Evolutionary conservation across 2,888 invertebrate species (phyloP), one percentile per base, ranked within the genome.

Genomic region (Gibbula magus): DNA sequence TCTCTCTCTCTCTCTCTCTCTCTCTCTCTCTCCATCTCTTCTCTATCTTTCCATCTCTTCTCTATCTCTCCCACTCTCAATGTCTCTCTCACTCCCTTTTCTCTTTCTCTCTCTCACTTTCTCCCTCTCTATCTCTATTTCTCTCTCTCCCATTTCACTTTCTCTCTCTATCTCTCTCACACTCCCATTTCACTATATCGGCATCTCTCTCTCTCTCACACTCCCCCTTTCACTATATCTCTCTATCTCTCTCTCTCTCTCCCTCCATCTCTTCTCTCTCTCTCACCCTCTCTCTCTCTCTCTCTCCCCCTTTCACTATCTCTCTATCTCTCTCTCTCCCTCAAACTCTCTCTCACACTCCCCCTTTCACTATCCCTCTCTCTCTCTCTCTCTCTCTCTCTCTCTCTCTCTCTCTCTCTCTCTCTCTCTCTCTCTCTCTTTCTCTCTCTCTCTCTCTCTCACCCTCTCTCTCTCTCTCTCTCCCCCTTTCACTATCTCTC

Each of bases 351-450:
- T n/a, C n/a, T n/a, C n/a, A n/a, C n/a, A n/a, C n/a, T n/a, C n/a
- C n/a, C n/a, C n/a, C n/a, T n/a, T n/a, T n/a, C n/a, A n/a, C n/a
- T n/a, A n/a, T n/a, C n/a, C n/a, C n/a, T n/a, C n/a, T n/a, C n/a
- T n/a, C 75, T 52, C 75, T 4, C n/a, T n/a, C n/a, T n/a, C n/a
- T n/a, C n/a, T 32, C 66, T 66, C 66, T 22, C 25, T 66, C 66
- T 66, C 25, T 22, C 25, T 66, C 66, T 66, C 25, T 22, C 25
- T 66, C 25, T 66, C 66, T 66, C 25, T 22, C 25, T 66, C 66
- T 66, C 25, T 22, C 25, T 66, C 25, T 20, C 25, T 73, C 10
- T 1, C 29, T 73, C 73, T 73, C 25, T 39, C 13, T 73, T 13
- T 39, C 39, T 32, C 73, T 73, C 73, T 13, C 22, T 18, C 39